Base-by-base conservation (phyloP, 2,797 vertebrate genomes). In the Sphenodon punctatus region DNA sequence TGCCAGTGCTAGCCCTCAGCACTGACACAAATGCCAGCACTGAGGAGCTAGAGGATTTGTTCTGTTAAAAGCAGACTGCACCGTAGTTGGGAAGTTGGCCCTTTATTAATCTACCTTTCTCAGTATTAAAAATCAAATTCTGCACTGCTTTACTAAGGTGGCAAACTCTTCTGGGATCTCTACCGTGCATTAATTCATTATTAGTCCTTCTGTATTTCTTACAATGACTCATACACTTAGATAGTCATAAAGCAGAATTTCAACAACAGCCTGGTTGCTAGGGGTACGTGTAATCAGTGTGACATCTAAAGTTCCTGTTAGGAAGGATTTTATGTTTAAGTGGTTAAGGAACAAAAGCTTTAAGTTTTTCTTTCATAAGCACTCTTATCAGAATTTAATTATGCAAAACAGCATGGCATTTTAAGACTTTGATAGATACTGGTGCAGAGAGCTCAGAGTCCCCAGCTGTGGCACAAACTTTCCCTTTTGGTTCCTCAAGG, bases 231-330 rank as follows among this genome's bases (percentile, higher is more conserved):
- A 63, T 22, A 63, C 42, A 46, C 48, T 85, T 75, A n/a, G 15
- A 32, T 66, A 80, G 66, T 59, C 20, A 30, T 51, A 56, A 81
- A n/a, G 58, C 55, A 72, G 81, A 68, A 80, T 92, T 93, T 92
- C 75, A 89, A 34, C 73, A 79, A 80, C 51, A 86, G 83, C 74
- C 67, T 81, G 81, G 89, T 94, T 95, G 93, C 91, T 94, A 93
- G 63, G n/a, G 92, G 91, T 92, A 90, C 81, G 13, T 74, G 48
- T 85, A 72, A 89, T 89, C 66, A 67, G 74, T 89, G 77, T 81
- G 89, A 86, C 82, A 80, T 88, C 90, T 70, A 67, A 92, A 88
- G 55, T 81, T 80, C 58, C 66, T 80, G 27, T 78, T 86, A 69
- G 82, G 92, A 92, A 85, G 30, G 32, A 67, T 42, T 75, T 72